Base-by-base conservation (phyloP, 2,113 vertebrate species). In the Etheostoma spectabile region DNA sequence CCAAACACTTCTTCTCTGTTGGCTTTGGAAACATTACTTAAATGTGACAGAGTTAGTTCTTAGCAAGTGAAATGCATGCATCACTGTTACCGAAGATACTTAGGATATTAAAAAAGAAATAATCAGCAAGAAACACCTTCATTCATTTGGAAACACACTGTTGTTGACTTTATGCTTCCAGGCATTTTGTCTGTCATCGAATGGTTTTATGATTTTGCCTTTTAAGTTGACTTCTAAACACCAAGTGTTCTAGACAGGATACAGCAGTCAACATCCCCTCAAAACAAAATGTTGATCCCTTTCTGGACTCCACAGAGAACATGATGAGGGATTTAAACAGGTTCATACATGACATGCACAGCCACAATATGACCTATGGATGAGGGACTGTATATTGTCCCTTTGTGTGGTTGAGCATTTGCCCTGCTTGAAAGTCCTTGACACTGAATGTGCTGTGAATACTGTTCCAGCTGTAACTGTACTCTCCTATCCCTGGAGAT, bases 81-180 rank as follows among this genome's bases (percentile, higher is more conserved):
- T 33, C 24, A 16, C 42, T 63, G 55, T 79, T 56, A 55, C 53
- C 27, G 7, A 62, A 71, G 75, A 80, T 79, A 42, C 10, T 0
- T 42, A 80, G 52, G 55, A 42, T 66, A 77, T 60, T 71, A 33
- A 79, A 77, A 78, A 49, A 63, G 27, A 59, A 83, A 66, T 63
- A 56, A 76, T 73, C 24, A 73, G 53, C 49, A 76, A 51, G 27
- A 74, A 77, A 70, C 67, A 56, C 38, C 48, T 70, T 56, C 48
- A 72, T 63, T 79, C 7, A 3, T 74, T 62, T 35, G 38, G 49
- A 62, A 73, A 77, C 48, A 48, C 35, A 49, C 11, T 64, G 30
- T 51, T 61, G 6, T 62, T 49, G 22, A 74, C 65, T 74, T 71
- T 22, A 62, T 1, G 16, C 63, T 72, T 59, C 14, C 8, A 57